A percentile compares a stretch with the other conserved stretches of the same genome.
Conservation (phyloP, 2,888 invertebrate genomes). For the Eupithecia vulgata region DNA sequence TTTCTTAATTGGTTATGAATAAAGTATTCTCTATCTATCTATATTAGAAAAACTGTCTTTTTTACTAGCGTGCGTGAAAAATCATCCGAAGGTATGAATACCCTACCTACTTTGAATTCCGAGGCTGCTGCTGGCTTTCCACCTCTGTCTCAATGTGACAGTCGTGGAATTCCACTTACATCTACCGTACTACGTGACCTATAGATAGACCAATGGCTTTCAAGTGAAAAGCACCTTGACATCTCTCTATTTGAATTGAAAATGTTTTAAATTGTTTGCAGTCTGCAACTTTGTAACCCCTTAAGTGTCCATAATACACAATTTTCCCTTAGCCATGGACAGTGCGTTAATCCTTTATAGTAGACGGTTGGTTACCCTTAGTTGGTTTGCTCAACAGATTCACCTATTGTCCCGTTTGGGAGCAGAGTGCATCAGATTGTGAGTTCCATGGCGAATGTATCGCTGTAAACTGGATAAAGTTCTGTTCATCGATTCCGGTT, state of each 20-base stretch:
- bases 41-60: neutral
- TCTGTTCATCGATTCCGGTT: constrained; percentile 50
- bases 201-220: neutral
- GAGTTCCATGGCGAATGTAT: constrained; percentile 60
- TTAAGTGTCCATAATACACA: constrained; percentile 10
- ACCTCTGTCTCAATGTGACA: constrained; percentile 10
- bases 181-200: constrained; percentile 5
- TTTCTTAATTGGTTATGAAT: too few species aligned
- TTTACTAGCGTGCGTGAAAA: neutral
- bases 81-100: constrained; percentile 1
- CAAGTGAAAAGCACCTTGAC: neutral
- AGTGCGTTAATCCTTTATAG: constrained; percentile 23
- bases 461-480: constrained; percentile 62
- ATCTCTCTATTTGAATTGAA: neutral
- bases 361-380: constrained; percentile 35
- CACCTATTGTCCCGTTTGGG: constrained; percentile 59
- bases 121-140: neutral
- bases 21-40: too few species aligned
- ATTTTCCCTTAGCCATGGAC: constrained; percentile 3
- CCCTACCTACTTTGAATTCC: constrained; percentile 2
- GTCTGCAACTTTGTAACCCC: neutral
- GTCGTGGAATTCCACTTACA: constrained; percentile 11
- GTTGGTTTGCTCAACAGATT: constrained; percentile 60
- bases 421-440: constrained; percentile 71
- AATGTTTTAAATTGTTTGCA: neutral